Evolutionary conservation across 2,888 invertebrate species (phyloP), one percentile per base, ranked within the genome.

Genomic region (Brachypalpus laphriformis): DNA sequence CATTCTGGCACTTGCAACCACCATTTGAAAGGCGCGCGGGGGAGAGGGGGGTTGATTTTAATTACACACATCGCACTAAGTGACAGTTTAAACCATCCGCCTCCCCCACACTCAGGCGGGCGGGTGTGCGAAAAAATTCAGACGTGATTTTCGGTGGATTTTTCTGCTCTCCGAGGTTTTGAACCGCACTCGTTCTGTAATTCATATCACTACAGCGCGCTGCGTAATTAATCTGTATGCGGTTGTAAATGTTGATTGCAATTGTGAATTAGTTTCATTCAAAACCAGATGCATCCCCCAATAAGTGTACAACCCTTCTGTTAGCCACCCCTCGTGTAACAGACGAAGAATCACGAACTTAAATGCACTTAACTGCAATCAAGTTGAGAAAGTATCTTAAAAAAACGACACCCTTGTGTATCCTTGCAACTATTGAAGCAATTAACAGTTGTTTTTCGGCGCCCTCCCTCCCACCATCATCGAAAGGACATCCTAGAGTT

Each of bases 371-470:
- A 68, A 80, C 74, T 77, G 65, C 81, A 80, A 31, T 42, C 57
- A 51, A 57, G 42, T 57, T 51, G 45, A 61, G 42, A 59, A 11
- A 18, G 18, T 9, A 56, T 56, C 16, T 16, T 22, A 45, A 65
- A 25, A 9, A 22, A 16, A 42, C 14, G 14, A 49, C 28, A 74
- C 34, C 8, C 78, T 61, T 68, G 78, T 72, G 40, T 83, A 74
- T 71, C 81, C 85, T 66, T 76, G 59, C 71, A 85, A 85, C 76
- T 81, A 75, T 75, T 85, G 81, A 81, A 85, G 85, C 85, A 85
- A 85, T 85, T 85, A 85, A 81, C 85, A 81, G 85, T 85, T 81
- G 81, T 81, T 85, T 81, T 80, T 71, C 47, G 74, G 65, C 57
- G 40, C 56, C 42, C 37, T 42, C 31, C 37, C 16, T 3, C 61